Evolutionary conservation across 2,797 vertebrate genomes (phyloP).

Genomic region (Sebastes miniatus): DNA sequence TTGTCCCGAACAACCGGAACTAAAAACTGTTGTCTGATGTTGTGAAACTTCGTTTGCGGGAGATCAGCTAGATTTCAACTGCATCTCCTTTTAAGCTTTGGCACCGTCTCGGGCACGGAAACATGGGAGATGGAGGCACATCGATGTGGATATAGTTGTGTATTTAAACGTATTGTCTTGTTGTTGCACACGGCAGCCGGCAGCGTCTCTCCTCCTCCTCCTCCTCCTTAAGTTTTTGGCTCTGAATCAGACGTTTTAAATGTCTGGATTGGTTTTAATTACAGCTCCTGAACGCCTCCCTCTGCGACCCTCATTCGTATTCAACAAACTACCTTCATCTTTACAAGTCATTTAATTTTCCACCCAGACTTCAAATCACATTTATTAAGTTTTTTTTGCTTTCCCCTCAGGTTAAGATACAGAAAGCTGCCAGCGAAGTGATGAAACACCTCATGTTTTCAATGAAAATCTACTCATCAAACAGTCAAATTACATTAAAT

Average conservation of each 20-base stretch:
- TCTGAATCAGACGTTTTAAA: constrained; percentile 6
- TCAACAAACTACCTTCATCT: constrained; percentile 29
- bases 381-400: constrained; percentile 3
- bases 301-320: constrained; percentile 19
- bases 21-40: not conserved
- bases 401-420: constrained; percentile 11
- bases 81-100: not conserved
- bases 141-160: not conserved
- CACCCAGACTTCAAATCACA: constrained; percentile 28
- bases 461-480: constrained; percentile 1
- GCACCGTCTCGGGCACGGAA: too few species aligned
- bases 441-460: not conserved
- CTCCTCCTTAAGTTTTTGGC: not conserved
- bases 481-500: constrained; percentile 7
- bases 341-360: constrained; percentile 33
- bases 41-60: not conserved
- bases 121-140: too few species aligned
- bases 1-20: not conserved
- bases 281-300: constrained; percentile 4
- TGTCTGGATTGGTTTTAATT: constrained; percentile 30
- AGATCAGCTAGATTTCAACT: not conserved
- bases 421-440: not conserved
- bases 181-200: constrained; percentile 5
- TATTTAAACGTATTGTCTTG: not conserved
- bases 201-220: not conserved